Evolutionary conservation across 2,888 invertebrate genomes (phyloP).

Genomic region (Didymodactylos carnosus): DNA sequence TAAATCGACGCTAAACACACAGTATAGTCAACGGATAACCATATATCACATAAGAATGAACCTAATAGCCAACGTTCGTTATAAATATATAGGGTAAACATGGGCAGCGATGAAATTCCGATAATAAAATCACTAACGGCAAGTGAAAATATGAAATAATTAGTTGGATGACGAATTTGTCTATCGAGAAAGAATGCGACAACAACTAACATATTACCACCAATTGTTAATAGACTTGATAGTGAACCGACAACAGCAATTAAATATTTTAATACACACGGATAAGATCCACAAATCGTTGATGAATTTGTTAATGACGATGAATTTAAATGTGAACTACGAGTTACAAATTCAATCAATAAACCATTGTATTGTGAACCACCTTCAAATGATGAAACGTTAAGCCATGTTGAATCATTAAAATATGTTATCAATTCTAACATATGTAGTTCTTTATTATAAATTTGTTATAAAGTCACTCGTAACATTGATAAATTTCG

Average conservation of each 20-base stretch:
- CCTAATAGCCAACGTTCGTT: slow-evolving; percentile 93
- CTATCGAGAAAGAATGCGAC: slow-evolving; percentile 81
- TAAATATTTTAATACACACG: not conserved
- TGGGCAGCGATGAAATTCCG: slow-evolving; percentile 91
- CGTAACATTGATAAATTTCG: too few relatives aligned
- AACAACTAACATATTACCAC: slow-evolving; percentile 77
- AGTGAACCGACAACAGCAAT: not conserved
- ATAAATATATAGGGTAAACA: slow-evolving; percentile 87
- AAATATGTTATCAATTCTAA: too few relatives aligned
- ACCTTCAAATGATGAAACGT: too few relatives aligned
- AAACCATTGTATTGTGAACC: too few relatives aligned
- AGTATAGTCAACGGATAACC: slow-evolving; percentile 95
- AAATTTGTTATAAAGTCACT: too few relatives aligned
- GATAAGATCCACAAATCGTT: not conserved
- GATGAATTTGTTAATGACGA: not conserved
- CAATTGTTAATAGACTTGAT: slow-evolving; percentile 1
- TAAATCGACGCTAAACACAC: slow-evolving; percentile 96
- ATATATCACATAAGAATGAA: slow-evolving; percentile 78
- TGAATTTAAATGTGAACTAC: too few relatives aligned
- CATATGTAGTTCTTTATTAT: too few relatives aligned
- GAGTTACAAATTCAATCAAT: too few relatives aligned
- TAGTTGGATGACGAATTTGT: slow-evolving; percentile 74
- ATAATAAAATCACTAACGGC: slow-evolving; percentile 91
- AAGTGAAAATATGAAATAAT: slow-evolving; percentile 94
- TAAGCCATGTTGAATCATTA: too few relatives aligned